Evolutionary conservation across 2,888 invertebrate species (phyloP), one percentile per base, ranked within the genome.

Genomic region (Pseudoips prasinana): DNA sequence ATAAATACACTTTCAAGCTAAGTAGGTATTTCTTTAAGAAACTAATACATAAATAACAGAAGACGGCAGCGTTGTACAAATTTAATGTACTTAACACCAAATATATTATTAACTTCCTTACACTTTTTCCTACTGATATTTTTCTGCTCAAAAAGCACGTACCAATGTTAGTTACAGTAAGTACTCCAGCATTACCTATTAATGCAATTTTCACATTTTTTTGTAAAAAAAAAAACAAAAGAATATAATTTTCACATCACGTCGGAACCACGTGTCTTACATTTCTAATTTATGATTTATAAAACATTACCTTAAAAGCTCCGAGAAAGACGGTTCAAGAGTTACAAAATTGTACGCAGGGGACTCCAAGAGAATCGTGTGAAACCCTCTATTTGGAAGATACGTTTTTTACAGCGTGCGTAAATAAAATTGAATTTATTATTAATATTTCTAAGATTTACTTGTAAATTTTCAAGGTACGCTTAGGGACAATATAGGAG

Each of bases 211-310:
- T 44, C 49, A 43, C 45, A 48, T 49, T 53, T 53, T 59, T 59
- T 60, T 22, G 17, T 14, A 41, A 28, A 29, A 54, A 41, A 28
- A 29, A 54, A 59, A 64, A 46, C 46, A 56, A 51, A 58, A 43
- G 51, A 53, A 52, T 52, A 47, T 43, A 46, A 58, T 58, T 61
- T 59, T 39, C 58, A 45, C 60, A 61, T 66, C 71, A 70, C 73
- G 66, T 61, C 57, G 49, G 57, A 58, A 44, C 64, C 65, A 61
- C 69, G 62, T 73, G 69, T 65, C 66, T 72, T 63, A 59, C 70
- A 69, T 69, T 71, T 58, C 69, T 68, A 70, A 72, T 78, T 73
- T 73, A 77, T 76, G 71, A 78, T 79, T 77, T 75, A 77, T 73
- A 71, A 72, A 67, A 66, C 75, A 77, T 77, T 75, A 73, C 65